Base-by-base conservation (phyloP, 2,888 invertebrate genomes). In the Emmelina monodactyla region DNA sequence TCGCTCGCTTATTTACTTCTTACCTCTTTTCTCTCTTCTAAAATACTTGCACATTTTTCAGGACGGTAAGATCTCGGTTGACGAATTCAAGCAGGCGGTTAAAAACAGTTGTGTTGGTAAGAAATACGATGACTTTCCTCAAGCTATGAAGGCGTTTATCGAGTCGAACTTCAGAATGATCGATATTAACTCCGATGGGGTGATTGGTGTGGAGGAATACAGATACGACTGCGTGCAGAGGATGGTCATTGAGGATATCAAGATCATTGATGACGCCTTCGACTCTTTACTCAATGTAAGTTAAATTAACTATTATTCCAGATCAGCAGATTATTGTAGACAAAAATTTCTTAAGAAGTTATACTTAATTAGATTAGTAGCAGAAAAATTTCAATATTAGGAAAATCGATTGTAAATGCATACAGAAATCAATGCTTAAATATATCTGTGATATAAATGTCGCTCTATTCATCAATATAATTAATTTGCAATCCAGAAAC, bases 91-190 rank as follows among this genome's bases (percentile, higher is more conserved):
- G 60, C 63, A 61, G 50, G 92, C 91, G 0, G 91, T 92, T 1
- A 86, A 90, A 62, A 88, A 87, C 59, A 89, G 88, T 47, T 92
- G 92, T 56, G 83, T 91, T 14, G 91, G 91, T 3, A 84, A 87
- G 51, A 82, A 84, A 42, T 92, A 89, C 56, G 85, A 85, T 9
- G 89, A 91, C 40, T 91, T 92, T 55, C 92, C 92, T 0, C 89
- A 91, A 66, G 90, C 92, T 3, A 89, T 92, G 88, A 90, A 87
- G 57, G 89, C 91, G 58, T 92, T 92, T 62, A 92, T 92, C 56
- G 91, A 92, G 62, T 86, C 88, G 34, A 91, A 91, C 68, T 92
- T 92, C 63, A 87, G 87, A 57, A 84, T 90, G 82, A 86, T 91
- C 30, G 92, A 92, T 55, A 81, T 91, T 38, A 90, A 92, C 54